Conservation (phyloP, 2,888 invertebrate genomes). For the Lasioglossum pauxillum region DNA sequence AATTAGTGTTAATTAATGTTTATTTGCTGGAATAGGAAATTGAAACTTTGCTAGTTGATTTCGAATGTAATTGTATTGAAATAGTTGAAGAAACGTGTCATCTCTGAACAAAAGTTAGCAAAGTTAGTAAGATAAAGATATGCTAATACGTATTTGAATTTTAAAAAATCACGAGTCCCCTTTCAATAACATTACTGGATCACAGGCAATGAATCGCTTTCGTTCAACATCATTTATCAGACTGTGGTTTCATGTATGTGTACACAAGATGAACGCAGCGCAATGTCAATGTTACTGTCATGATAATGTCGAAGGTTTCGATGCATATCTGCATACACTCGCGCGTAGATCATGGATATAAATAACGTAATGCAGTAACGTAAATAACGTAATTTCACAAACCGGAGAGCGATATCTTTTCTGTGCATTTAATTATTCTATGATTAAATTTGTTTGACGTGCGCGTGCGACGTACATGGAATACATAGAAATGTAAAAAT, state of each 20-base stretch:
- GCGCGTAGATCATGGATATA: conserved; percentile 35
- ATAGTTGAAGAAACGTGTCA: too few species aligned
- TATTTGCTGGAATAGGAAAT: too few species aligned
- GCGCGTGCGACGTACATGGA: background rate
- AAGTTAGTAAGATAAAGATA: too few species aligned
- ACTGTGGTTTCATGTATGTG: conserved; percentile 50
- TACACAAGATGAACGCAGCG: conserved; percentile 50
- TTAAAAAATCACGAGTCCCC: background rate
- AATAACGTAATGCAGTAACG: conserved; percentile 33
- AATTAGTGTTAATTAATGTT: too few species aligned
- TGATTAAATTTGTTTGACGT: background rate
- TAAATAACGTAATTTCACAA: conserved; percentile 30
- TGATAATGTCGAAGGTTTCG: conserved; percentile 54
- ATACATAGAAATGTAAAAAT: background rate
- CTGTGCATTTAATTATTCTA: background rate
- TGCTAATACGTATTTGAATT: background rate
- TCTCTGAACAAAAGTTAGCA: too few species aligned
- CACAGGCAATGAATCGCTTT: conserved; percentile 25
- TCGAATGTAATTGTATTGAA: too few species aligned
- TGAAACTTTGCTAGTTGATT: too few species aligned
- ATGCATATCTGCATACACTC: conserved; percentile 42
- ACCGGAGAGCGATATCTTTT: background rate
- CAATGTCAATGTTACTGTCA: conserved; percentile 57
- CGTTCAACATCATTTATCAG: conserved; percentile 51
- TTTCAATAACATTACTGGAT: conserved; percentile 15